Conservation (phyloP, 2,797 vertebrate genomes). For the Neoniphon sammara region DNA sequence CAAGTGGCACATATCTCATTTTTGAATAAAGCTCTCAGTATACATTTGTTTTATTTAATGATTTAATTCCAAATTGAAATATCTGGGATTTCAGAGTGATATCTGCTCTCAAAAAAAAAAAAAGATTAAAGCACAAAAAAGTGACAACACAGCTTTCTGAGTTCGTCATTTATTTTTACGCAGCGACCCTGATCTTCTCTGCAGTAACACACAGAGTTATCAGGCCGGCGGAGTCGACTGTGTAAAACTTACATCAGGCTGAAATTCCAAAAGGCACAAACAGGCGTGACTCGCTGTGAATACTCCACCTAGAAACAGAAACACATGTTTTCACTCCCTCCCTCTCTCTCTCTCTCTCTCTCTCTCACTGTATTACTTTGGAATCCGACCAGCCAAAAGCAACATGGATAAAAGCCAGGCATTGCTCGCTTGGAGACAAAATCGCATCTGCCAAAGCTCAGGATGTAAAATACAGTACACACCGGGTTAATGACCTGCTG, state of each 20-base stretch:
- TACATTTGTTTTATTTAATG: no score
- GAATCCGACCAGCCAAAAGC: constrained; percentile 14
- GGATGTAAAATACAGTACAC: constrained; percentile 1
- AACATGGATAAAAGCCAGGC: constrained; percentile 18
- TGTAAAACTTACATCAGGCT: constrained; percentile 80
- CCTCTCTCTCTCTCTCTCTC: not conserved
- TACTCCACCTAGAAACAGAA: constrained; percentile 74
- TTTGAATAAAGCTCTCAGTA: not conserved
- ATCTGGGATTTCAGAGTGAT: no score
- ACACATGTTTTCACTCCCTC: constrained; percentile 53
- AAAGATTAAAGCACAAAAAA: no score
- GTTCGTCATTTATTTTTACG: not conserved
- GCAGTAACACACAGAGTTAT: not conserved
- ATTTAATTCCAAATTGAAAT: no score
- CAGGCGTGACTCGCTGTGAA: constrained; percentile 66
- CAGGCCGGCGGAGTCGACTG: not conserved
- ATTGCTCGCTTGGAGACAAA: not conserved
- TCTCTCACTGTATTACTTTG: not conserved
- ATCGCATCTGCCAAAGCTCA: constrained; percentile 6
- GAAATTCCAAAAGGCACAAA: constrained; percentile 86
- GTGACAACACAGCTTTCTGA: no score
- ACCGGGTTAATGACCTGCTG: not conserved
- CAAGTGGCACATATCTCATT: not conserved
- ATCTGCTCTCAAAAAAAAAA: no score
- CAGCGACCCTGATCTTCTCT: not conserved